These are phyloP conservation scores for Bettongia penicillata DNA, from an alignment of 2,113 vertebrate species.

Conservation along the genomic window DNA sequence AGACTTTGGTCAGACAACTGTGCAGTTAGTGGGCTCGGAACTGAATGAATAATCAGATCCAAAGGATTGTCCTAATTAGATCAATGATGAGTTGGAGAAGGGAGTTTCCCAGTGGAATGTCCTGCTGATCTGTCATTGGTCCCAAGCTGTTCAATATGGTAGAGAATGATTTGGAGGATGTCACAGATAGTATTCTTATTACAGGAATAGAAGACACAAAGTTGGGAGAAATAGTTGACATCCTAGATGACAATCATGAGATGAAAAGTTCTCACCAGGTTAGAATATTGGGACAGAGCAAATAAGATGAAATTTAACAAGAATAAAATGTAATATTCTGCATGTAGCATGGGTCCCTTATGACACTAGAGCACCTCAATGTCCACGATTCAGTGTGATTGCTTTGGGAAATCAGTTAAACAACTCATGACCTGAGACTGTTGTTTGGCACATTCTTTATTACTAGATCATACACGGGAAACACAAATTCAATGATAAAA, in stretches of 20 bases:
- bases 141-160: neutral
- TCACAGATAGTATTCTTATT: neutral
- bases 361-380: neutral
- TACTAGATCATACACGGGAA: neutral
- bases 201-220: neutral
- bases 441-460: neutral
- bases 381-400: neutral
- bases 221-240: neutral
- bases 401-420: neutral
- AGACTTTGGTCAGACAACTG: neutral
- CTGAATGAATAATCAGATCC: neutral
- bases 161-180: neutral
- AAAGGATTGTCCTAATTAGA: neutral
- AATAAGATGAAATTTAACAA: neutral
- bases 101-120: neutral
- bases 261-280: neutral
- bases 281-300: neutral
- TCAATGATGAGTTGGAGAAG: neutral
- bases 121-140: neutral
- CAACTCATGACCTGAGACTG: neutral
- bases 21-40: neutral
- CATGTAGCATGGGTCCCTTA: neutral
- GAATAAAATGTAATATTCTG: neutral
- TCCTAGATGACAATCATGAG: neutral
- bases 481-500: neutral